phyloP scores from a whole-genome alignment of 1,140 invertebrate species.

The Chrysoperla carnea region DNA sequence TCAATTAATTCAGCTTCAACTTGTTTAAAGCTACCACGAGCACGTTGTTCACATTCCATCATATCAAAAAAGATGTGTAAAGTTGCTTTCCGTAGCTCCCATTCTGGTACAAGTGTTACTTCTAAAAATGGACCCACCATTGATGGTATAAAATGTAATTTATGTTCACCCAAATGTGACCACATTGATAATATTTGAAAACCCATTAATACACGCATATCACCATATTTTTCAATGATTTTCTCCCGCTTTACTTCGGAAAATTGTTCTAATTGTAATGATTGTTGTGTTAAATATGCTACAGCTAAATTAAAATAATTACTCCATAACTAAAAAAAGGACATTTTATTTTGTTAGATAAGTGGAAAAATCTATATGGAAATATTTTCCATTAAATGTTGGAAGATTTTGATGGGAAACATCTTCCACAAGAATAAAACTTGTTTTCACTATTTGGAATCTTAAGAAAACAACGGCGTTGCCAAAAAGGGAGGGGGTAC shows the following conservation, averaged over 20 bases:
- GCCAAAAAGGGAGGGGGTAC: too few species aligned
- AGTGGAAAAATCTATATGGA: too few species aligned
- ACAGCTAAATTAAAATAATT: slow-evolving; percentile 81
- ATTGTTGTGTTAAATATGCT: slow-evolving; percentile 72
- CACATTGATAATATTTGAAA: slow-evolving; percentile 90
- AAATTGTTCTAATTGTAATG: slow-evolving; percentile 72
- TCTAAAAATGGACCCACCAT: slow-evolving; percentile 90
- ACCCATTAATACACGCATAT: slow-evolving; percentile 85
- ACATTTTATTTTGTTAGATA: too few species aligned
- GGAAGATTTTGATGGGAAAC: too few species aligned
- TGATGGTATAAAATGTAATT: slow-evolving; percentile 78
- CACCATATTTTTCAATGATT: slow-evolving; percentile 65
- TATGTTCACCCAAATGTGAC: slow-evolving; percentile 67
- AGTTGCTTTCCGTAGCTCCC: slow-evolving; percentile 73
- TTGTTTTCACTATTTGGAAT: too few species aligned
- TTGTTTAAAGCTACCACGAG: slow-evolving; percentile 66
- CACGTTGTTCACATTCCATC: slow-evolving; percentile 83
- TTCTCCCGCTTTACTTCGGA: slow-evolving; percentile 60
- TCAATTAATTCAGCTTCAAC: slow-evolving; percentile 88
- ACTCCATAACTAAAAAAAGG: slow-evolving; percentile 55
- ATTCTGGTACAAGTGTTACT: slow-evolving; percentile 76
- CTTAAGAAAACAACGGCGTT: too few species aligned
- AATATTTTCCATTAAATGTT: too few species aligned
- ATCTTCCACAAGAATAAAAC: too few species aligned
- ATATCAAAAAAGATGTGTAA: slow-evolving; percentile 93